phyloP scores from a whole-genome alignment of 2,113 vertebrate species.

The Myrmophylax atrothorax region DNA sequence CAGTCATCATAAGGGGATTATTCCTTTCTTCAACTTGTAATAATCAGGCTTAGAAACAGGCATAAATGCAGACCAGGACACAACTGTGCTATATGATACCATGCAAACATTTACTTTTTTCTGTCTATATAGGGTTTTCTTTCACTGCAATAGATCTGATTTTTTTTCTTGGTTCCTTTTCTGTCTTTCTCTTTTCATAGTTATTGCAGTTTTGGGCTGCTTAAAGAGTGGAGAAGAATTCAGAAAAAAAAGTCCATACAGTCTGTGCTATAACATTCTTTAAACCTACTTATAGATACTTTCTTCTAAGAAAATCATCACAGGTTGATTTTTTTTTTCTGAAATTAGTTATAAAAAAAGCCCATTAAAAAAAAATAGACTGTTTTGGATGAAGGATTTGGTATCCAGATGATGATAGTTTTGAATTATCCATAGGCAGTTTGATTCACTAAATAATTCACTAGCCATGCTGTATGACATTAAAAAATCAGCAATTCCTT shows the following conservation, averaged over 20 bases:
- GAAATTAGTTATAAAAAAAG: not conserved
- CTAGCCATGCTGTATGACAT: not conserved
- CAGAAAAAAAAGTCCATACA: not conserved
- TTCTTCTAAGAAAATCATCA: not conserved
- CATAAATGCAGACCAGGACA: not conserved
- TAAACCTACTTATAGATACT: not conserved
- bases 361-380: not conserved
- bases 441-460: conserved; percentile 52
- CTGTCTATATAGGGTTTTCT: not conserved
- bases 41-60: not conserved
- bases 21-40: not conserved
- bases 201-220: conserved; percentile 16
- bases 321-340: not conserved
- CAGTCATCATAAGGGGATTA: not conserved
- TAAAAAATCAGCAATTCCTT: conserved; percentile 20
- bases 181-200: not conserved
- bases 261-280: not conserved
- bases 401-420: conserved; percentile 6
- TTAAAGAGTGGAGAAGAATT: conserved; percentile 26
- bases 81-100: not conserved
- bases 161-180: conserved; percentile 20
- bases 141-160: not conserved
- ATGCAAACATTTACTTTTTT: conserved; percentile 32
- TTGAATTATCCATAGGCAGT: conserved; percentile 45
- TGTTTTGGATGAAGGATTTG: not conserved